A percentile compares a stretch with the other conserved stretches of the same genome.
These are phyloP conservation scores for Chelonus insularis DNA, from an alignment of 1,140 invertebrate species.

Conservation along the genomic window DNA sequence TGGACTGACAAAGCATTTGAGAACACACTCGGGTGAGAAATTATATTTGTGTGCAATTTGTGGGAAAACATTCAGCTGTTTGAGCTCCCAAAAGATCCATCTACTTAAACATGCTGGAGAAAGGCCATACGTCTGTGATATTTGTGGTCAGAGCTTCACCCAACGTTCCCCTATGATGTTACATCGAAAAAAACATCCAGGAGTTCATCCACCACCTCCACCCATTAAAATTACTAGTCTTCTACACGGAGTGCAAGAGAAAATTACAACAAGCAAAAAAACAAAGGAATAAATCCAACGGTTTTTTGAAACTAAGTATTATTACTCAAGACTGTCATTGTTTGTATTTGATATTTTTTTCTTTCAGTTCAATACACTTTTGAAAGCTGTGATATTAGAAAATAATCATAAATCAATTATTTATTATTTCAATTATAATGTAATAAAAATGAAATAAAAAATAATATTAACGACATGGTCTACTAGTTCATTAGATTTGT, in stretches of 20 bases:
- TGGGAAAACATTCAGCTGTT: constrained; percentile 63
- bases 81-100: constrained; percentile 57
- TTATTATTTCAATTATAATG: too few relatives aligned
- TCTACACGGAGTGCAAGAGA: constrained; percentile 48
- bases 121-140: constrained; percentile 61
- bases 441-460: too few relatives aligned
- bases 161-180: constrained; percentile 58
- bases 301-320: too few relatives aligned
- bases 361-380: too few relatives aligned
- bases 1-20: constrained; percentile 65
- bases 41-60: constrained; percentile 67
- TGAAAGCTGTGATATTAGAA: too few relatives aligned
- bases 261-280: constrained; percentile 45
- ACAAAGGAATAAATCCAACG: constrained; percentile 26
- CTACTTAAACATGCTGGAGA: constrained; percentile 59
- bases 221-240: constrained; percentile 52
- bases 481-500: too few relatives aligned
- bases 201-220: constrained; percentile 51
- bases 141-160: constrained; percentile 59
- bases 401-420: too few relatives aligned
- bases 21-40: constrained; percentile 69
- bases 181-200: constrained; percentile 62
- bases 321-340: too few relatives aligned
- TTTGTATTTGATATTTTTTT: too few relatives aligned
- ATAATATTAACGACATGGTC: too few relatives aligned